Base-by-base conservation (phyloP, 2,797 vertebrate species). In the Coranthus polyacanthus region DNA sequence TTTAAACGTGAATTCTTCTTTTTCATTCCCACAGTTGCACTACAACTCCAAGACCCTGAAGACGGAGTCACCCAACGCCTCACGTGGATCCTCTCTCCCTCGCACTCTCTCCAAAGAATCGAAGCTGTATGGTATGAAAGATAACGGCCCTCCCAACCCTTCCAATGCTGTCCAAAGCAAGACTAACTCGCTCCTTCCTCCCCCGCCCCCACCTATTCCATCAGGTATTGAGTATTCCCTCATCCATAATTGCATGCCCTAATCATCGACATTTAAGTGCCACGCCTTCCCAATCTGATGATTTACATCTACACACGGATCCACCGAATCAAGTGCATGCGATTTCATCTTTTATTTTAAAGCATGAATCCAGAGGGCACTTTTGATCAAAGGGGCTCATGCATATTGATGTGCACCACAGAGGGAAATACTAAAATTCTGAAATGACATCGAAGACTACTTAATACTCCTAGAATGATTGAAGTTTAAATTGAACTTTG, bases 71-170 rank as follows among this genome's bases (percentile, higher is more conserved):
- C 98, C 98, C 74, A 98, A 95, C 67, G 92, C 96, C 21, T 99
- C 97, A 0, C 95, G 97, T 20, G 97, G 98, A 87, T 99, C 98
- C 32, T 99, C 98, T 6, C 92, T 99, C 87, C 96, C 97, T 68
- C 95, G 97, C 93, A 97, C 96, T 2, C 93, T 99, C 85, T 99
- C 98, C 89, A 99, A 99, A 96, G 98, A 99, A 90, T 99, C 96
- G 76, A 99, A 98, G 92, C 94, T 99, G 95, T 98, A 95, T 94
- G 96, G 96, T 98, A 98, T 98, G 98, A 98, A 96, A 96, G 97
- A 99, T 79, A 92, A 66, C 81, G 90, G 92, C 82, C 82, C 91
- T 89, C 88, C 94, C 87, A 84, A 81, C 92, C 91, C 94, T 84
- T 86, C 96, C 92, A 94, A 90, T 92, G 91, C 94, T 91, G 87